Conservation (phyloP, 2,888 invertebrate species). For the Alsophila aescularia region DNA sequence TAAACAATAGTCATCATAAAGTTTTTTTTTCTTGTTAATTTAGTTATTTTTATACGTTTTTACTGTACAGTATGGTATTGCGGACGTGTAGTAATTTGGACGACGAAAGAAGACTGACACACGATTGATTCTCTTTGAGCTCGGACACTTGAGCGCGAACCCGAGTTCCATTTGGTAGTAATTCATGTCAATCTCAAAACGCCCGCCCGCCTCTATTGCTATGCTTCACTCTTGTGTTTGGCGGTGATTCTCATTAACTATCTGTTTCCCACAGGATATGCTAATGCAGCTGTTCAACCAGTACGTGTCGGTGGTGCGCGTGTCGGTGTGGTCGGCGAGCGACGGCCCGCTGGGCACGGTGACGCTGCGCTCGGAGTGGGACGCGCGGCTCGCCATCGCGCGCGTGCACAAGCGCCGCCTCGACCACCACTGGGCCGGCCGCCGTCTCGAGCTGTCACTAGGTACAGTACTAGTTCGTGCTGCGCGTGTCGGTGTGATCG, state of each 20-base stretch:
- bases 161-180: too few relatives aligned
- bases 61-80: too few relatives aligned
- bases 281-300: slow-evolving; percentile 70
- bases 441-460: slow-evolving; percentile 91
- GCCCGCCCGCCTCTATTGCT: too few relatives aligned
- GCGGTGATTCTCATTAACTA: neutral
- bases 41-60: too few relatives aligned
- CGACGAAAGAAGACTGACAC: too few relatives aligned
- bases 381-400: slow-evolving; percentile 90
- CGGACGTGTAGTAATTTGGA: too few relatives aligned
- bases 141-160: too few relatives aligned
- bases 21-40: too few relatives aligned
- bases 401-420: slow-evolving; percentile 93
- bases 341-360: slow-evolving; percentile 87
- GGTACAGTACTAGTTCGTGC: slow-evolving; percentile 54
- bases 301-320: slow-evolving; percentile 67
- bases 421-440: slow-evolving; percentile 85
- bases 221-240: too few relatives aligned
- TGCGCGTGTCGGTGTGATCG: slow-evolving; percentile 70
- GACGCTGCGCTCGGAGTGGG: slow-evolving; percentile 88
- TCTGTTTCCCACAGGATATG: slow-evolving; percentile 60
- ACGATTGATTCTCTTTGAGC: too few relatives aligned
- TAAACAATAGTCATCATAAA: too few relatives aligned
- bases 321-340: slow-evolving; percentile 69
- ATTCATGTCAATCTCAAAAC: too few relatives aligned